These are phyloP conservation scores for Scopus umbretta DNA, from an alignment of 2,113 vertebrate genomes.

Conservation along the genomic window DNA sequence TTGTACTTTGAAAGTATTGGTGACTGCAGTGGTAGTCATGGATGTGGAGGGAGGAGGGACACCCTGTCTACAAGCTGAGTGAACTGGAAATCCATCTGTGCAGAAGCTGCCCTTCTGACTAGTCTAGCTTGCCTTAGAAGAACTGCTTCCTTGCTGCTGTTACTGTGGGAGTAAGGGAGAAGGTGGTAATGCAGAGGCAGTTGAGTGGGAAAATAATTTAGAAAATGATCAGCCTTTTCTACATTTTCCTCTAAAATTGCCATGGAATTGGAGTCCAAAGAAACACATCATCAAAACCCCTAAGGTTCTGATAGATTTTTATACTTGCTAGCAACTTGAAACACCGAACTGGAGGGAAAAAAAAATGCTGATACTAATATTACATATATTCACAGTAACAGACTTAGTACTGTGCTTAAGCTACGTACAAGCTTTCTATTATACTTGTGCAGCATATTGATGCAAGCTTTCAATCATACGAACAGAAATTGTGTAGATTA, in stretches of 20 bases:
- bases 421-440: background rate
- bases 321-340: background rate
- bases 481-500: background rate
- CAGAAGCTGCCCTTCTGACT: background rate
- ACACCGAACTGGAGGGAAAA: background rate
- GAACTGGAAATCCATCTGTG: background rate
- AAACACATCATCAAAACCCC: background rate
- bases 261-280: background rate
- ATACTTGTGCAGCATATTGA: background rate
- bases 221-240: background rate
- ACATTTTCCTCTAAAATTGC: background rate
- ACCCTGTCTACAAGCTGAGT: no score
- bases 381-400: background rate
- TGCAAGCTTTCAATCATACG: background rate
- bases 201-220: background rate
- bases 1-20: background rate
- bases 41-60: background rate
- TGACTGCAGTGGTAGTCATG: background rate
- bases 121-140: background rate
- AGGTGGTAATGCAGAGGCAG: background rate
- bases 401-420: background rate
- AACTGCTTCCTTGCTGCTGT: background rate
- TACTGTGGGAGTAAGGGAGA: background rate
- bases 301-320: background rate
- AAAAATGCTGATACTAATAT: background rate